Conservation (phyloP, 2,888 invertebrate genomes). For the Belgica antarctica region DNA sequence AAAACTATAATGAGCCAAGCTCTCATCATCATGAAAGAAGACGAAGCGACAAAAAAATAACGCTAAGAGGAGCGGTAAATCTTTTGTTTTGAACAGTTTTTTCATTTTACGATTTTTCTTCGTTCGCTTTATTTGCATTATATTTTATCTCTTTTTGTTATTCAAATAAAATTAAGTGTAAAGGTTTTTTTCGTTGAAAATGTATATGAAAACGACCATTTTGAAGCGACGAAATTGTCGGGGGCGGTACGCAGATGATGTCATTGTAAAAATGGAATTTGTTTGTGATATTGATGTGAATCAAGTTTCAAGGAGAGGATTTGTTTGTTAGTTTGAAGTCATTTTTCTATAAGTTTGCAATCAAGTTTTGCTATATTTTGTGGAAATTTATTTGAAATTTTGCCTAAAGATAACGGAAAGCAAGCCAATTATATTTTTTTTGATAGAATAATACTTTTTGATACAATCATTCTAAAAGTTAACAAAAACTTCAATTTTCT, state of each 20-base stretch:
- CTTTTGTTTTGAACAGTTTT: conserved; percentile 33
- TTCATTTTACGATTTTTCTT: conserved; percentile 39
- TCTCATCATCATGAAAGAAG: conserved; percentile 2
- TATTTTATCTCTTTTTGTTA: conserved; percentile 35
- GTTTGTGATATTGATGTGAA: too few relatives aligned
- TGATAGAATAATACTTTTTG: too few relatives aligned
- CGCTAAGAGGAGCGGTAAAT: conserved; percentile 42
- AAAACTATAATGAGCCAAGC: conserved; percentile 34
- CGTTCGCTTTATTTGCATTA: conserved; percentile 43
- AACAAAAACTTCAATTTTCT: too few relatives aligned
- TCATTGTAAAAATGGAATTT: background rate
- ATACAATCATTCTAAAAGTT: too few relatives aligned
- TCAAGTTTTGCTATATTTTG: too few relatives aligned
- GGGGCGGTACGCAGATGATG: background rate
- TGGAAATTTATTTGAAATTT: too few relatives aligned
- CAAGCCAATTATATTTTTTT: too few relatives aligned
- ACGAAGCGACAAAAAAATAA: conserved; percentile 22
- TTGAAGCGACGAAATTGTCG: background rate
- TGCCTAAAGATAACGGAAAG: too few relatives aligned
- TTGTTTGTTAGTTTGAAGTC: too few relatives aligned
- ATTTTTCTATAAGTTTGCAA: too few relatives aligned
- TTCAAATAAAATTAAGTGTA: conserved; percentile 33
- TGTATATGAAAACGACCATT: conserved; percentile 28
- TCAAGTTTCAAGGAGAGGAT: background rate
- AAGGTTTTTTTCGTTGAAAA: conserved; percentile 18